Percentiles rank a stretch among this genome's conserved stretches.
phyloP scores from a whole-genome alignment of 1,140 invertebrate species.

The Leptinotarsa texana region DNA sequence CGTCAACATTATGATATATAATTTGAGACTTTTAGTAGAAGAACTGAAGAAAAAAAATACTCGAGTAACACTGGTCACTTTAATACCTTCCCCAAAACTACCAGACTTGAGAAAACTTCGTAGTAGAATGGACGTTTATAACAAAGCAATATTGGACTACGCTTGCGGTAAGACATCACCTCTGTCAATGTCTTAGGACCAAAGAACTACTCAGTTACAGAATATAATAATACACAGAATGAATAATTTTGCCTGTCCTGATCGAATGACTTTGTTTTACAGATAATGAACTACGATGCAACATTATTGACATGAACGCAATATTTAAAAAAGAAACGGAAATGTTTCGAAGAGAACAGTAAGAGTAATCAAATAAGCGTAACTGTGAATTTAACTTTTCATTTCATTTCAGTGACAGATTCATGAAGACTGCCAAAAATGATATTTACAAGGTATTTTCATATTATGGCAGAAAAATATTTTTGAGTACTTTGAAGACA shows the following conservation, averaged over 20 bases:
- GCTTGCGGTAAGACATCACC: conserved; percentile 17
- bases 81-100: conserved; percentile 42
- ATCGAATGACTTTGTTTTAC: neutral
- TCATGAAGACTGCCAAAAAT: conserved; percentile 37
- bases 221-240: too few species aligned
- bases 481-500: conserved; percentile 37
- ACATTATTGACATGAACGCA: conserved; percentile 43
- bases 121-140: conserved; percentile 39
- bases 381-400: neutral
- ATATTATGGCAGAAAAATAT: conserved; percentile 44
- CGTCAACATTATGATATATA: conserved; percentile 39
- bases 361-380: conserved; percentile 22
- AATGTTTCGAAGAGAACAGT: conserved; percentile 39
- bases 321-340: conserved; percentile 39
- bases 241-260: too few species aligned
- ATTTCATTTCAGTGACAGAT: conserved; percentile 38
- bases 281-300: conserved; percentile 37
- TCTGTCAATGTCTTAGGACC: too few species aligned
- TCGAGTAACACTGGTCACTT: conserved; percentile 38
- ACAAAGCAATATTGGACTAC: conserved; percentile 41
- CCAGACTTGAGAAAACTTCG: conserved; percentile 25
- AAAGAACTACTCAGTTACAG: too few species aligned
- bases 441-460: conserved; percentile 44
- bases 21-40: conserved; percentile 38
- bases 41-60: conserved; percentile 42